Base-by-base conservation (phyloP, 2,888 invertebrate genomes). In the Lochmaea crataegi region DNA sequence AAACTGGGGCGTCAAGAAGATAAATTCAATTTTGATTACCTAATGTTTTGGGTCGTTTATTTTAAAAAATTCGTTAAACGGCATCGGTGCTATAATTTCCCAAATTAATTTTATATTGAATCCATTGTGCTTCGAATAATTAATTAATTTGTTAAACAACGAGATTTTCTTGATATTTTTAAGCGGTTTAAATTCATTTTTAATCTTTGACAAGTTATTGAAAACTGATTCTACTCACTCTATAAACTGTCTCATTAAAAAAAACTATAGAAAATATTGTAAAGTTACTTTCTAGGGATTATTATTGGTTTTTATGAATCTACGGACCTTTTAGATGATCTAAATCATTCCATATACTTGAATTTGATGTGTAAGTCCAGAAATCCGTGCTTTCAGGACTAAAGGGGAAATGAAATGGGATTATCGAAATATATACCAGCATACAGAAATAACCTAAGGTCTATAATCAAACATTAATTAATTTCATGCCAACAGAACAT, bases 1-100 rank as follows among this genome's bases (percentile, higher is more conserved):
- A 69, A 71, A 57, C 45, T 60, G 10, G 45, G 51, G 65, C 32
- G 65, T 65, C 71, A 57, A 42, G 71, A 71, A 71, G 71, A 71
- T 71, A 51, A 64, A 71, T 71, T 71, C 45, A 57, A 53, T 71
- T 71, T 71, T 71, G 71, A 71, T 71, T 71, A 71, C 58, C 58
- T 45, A 58, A 63, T 65, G 18, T 58, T n/a, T 71, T 58, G 48
- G 16, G 11, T 65, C 65, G 65, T 65, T 71, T 64, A 65, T 71
- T 71, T 65, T 58, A 51, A 65, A 65, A 65, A 26, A 48, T 41
- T 45, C 65, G 16, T 42, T 38, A 58, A 66, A 11, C 5, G 18
- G 14, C 9, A 18, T n/a, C n/a, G n/a, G n/a, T n/a, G n/a, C n/a
- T 42, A 12, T 7, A n/a, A 16, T 41, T 41, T 38, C 32, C 14